These are phyloP conservation scores for Nemoura dubitans DNA, from an alignment of 2,888 invertebrate species.

Conservation along the genomic window DNA sequence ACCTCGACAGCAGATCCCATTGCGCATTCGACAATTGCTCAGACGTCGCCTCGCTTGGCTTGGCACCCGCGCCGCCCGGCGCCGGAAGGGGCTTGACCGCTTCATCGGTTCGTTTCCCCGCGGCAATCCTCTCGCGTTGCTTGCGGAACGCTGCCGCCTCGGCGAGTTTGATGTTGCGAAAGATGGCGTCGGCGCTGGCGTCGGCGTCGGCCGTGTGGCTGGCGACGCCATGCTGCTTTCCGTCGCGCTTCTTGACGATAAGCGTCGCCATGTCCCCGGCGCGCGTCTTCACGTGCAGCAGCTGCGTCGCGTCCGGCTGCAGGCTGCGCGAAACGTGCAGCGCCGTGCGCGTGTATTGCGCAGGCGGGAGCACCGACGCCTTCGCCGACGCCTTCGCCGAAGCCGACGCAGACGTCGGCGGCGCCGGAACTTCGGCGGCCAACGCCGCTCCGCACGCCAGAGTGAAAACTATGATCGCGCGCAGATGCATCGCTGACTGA, in stretches of 20 bases:
- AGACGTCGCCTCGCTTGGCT: not conserved
- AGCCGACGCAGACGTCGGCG: not conserved
- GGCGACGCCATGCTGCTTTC: conserved; percentile 58
- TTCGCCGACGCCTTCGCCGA: not conserved
- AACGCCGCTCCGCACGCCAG: not conserved
- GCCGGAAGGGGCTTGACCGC: not conserved
- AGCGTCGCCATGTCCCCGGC: conserved; percentile 80
- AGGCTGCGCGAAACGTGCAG: conserved; percentile 65
- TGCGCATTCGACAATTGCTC: not conserved
- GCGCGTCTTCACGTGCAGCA: conserved; percentile 78
- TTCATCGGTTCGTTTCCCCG: not conserved
- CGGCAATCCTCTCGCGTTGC: not conserved
- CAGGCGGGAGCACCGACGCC: conserved; percentile 46
- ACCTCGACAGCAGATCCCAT: not conserved
- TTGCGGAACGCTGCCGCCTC: not conserved
- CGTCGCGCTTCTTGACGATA: conserved; percentile 76
- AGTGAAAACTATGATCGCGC: not conserved
- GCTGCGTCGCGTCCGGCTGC: conserved; percentile 79
- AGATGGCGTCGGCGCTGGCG: conserved; percentile 53
- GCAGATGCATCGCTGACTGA: not conserved
- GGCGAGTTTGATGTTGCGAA: conserved; percentile 34
- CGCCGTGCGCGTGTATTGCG: conserved; percentile 54
- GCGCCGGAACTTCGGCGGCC: not conserved
- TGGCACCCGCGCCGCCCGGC: not conserved
- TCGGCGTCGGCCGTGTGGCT: conserved; percentile 45